These are phyloP conservation scores for Noctua fimbriata DNA, from an alignment of 2,888 invertebrate genomes.

Conservation along the genomic window DNA sequence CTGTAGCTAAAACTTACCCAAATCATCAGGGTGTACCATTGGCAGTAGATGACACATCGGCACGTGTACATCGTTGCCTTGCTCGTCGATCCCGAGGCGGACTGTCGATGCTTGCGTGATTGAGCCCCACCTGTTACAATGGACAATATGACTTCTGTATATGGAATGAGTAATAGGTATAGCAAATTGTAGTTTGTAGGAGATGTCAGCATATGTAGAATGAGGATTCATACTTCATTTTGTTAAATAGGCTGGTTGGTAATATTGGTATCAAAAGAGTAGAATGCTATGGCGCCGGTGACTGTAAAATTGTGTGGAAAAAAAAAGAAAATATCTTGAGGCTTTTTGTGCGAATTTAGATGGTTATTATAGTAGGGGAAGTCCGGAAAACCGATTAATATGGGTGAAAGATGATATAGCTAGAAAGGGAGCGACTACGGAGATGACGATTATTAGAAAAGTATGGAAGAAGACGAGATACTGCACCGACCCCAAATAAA, in stretches of 20 bases:
- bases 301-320: not conserved
- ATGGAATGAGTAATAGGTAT: conserved; percentile 6
- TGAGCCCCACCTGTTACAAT: conserved; percentile 93
- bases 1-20: conserved; percentile 84
- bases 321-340: not conserved
- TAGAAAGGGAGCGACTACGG: no score
- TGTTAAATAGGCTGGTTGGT: not conserved
- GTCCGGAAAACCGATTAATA: no score
- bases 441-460: no score
- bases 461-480: no score
- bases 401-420: not conserved
- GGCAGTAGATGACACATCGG: conserved; percentile 96
- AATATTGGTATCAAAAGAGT: not conserved
- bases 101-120: conserved; percentile 97
- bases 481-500: no score
- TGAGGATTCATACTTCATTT: not conserved
- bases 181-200: not conserved
- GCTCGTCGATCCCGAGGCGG: conserved; percentile 93
- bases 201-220: not conserved
- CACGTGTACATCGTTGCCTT: conserved; percentile 93
- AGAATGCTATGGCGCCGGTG: not conserved
- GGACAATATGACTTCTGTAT: conserved; percentile 24
- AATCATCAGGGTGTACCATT: conserved; percentile 96
- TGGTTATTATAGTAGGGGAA: not conserved
- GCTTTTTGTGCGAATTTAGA: not conserved